phyloP scores from a whole-genome alignment of 1,140 invertebrate species.

The Drosophila sturtevanti region DNA sequence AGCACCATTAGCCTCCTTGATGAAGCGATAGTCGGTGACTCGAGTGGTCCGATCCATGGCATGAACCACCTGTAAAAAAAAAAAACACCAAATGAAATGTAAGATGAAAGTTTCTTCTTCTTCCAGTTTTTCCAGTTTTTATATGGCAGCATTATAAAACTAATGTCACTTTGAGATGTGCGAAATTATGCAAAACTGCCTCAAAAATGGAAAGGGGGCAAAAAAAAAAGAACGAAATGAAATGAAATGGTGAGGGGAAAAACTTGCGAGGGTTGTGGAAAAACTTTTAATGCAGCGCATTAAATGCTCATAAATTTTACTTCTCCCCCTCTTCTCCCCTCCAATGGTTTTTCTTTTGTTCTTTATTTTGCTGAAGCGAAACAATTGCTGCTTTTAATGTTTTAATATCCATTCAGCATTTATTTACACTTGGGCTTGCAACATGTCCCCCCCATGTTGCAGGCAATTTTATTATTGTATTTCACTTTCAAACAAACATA shows the following conservation, averaged over 20 bases:
- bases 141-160: slow-evolving; percentile 39
- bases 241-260: background rate
- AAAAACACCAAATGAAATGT: slow-evolving; percentile 3
- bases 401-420: slow-evolving; percentile 59
- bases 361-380: background rate
- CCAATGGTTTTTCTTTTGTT: too few relatives aligned
- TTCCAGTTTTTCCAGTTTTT: too few relatives aligned
- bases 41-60: slow-evolving; percentile 84
- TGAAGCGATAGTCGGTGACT: slow-evolving; percentile 84
- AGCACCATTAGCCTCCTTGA: slow-evolving; percentile 85
- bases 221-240: too few relatives aligned
- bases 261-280: background rate
- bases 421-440: slow-evolving; percentile 56
- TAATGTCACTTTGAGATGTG: slow-evolving; percentile 50
- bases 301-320: slow-evolving; percentile 61
- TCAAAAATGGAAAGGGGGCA: background rate
- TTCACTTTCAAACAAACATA: slow-evolving; percentile 49
- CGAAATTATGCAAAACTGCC: slow-evolving; percentile 55
- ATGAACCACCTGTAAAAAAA: slow-evolving; percentile 81
- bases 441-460: background rate
- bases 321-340: background rate
- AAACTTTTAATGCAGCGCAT: slow-evolving; percentile 66
- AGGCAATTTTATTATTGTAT: slow-evolving; percentile 60
- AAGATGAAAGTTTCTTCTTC: slow-evolving; percentile 4
- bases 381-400: slow-evolving; percentile 65